phyloP scores from a whole-genome alignment of 2,113 vertebrate genomes.

The Spilogale gracilis region DNA sequence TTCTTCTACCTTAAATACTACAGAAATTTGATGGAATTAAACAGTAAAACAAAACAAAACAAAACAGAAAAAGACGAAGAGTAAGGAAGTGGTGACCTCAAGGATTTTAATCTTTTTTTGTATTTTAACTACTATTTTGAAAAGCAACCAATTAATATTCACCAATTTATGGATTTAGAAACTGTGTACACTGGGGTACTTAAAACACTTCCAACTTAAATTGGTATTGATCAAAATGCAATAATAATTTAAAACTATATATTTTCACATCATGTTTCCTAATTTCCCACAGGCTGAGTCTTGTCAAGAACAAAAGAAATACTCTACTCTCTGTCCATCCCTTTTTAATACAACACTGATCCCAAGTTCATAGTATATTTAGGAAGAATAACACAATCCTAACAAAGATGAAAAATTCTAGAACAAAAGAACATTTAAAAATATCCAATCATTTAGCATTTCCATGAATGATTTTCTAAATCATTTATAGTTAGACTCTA shows the following conservation, averaged over 20 bases:
- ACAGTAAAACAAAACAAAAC: background rate
- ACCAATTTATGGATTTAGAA: slow-evolving; percentile 25
- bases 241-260: background rate
- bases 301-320: background rate
- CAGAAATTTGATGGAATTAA: background rate
- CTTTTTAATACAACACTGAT: background rate
- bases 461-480: slow-evolving; percentile 21
- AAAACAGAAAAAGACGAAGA: slow-evolving; percentile 13
- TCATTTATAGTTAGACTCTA: background rate
- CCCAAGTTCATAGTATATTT: background rate
- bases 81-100: background rate
- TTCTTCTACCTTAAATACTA: slow-evolving; percentile 24
- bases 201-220: background rate
- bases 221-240: background rate
- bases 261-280: background rate
- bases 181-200: background rate
- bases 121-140: slow-evolving; percentile 36
- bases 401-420: slow-evolving; percentile 43
- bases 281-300: background rate
- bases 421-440: background rate
- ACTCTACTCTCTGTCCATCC: background rate
- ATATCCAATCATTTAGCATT: background rate
- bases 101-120: slow-evolving; percentile 6
- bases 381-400: background rate
- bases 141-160: slow-evolving; percentile 19